Percentiles rank a stretch among this genome's conserved stretches.
Evolutionary conservation across 2,113 vertebrate genomes (phyloP).

Genomic region (Eulemur rufifrons): DNA sequence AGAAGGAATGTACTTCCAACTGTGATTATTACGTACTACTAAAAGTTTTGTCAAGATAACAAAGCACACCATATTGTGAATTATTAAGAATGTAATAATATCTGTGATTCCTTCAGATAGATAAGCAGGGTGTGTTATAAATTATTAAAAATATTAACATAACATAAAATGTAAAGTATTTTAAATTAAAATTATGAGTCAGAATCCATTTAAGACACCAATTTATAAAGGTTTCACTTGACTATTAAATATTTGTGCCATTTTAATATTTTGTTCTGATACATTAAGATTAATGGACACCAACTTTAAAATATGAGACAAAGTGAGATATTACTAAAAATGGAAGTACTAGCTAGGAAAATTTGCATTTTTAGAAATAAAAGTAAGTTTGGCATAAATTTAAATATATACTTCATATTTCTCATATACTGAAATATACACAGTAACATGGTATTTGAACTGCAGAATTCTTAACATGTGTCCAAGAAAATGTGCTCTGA

Average conservation of each 20-base stretch:
- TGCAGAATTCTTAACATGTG: background rate
- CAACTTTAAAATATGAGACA: background rate
- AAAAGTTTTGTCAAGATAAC: slow-evolving; percentile 22
- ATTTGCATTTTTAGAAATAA: background rate
- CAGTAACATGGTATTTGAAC: background rate
- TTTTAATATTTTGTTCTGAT: background rate
- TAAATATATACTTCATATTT: slow-evolving; percentile 20
- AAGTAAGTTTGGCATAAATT: background rate
- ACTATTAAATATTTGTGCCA: background rate
- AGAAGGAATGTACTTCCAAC: background rate
- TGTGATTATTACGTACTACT: background rate
- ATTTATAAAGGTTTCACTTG: background rate
- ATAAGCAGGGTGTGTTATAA: background rate
- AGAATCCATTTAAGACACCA: slow-evolving; percentile 26
- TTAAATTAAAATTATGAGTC: slow-evolving; percentile 22
- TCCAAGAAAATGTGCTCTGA: background rate
- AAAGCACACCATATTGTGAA: background rate
- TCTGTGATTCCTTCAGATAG: slow-evolving; percentile 19
- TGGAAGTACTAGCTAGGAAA: background rate
- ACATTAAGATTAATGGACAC: background rate
- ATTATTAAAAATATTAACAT: background rate
- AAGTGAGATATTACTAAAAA: background rate
- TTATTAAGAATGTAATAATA: slow-evolving; percentile 24
- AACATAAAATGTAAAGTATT: slow-evolving; percentile 11
- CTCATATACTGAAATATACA: background rate